A percentile compares a stretch with the other conserved stretches of the same genome.
Conservation (phyloP, 2,113 vertebrate genomes). For the Cacatua alba region DNA sequence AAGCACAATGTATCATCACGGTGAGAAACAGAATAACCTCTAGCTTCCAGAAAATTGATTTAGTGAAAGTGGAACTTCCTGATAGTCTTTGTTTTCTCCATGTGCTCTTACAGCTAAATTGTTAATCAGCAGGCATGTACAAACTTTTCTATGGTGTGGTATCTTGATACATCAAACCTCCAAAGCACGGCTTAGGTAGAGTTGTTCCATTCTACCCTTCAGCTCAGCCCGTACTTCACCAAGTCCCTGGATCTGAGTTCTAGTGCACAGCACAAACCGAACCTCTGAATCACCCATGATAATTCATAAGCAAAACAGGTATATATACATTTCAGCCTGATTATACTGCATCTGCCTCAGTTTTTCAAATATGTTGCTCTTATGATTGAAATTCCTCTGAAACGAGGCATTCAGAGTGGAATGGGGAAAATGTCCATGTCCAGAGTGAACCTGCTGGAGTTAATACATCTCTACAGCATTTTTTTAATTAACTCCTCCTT, state of each 20-base stretch:
- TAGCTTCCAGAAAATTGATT: slow-evolving; percentile 24
- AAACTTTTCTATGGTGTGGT: background rate
- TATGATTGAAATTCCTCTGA: background rate
- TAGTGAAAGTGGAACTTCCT: slow-evolving; percentile 11
- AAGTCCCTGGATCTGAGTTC: too few species aligned
- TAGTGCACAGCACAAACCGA: fast-evolving
- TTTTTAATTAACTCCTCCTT: background rate
- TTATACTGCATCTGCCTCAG: background rate
- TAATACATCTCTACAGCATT: background rate
- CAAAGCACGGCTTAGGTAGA: fast-evolving
- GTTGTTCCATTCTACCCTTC: background rate
- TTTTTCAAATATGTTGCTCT: background rate
- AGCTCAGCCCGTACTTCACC: background rate
- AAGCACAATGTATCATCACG: background rate
- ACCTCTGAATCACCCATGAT: fast-evolving
- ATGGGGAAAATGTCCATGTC: background rate
- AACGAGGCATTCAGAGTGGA: background rate
- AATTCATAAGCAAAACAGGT: background rate
- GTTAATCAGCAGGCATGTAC: background rate
- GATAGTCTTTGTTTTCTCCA: background rate
- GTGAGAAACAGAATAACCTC: slow-evolving; percentile 10
- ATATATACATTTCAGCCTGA: background rate
- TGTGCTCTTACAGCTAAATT: background rate
- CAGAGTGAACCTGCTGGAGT: background rate
- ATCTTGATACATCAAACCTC: background rate